Percentiles rank a stretch among this genome's conserved stretches.
These are phyloP conservation scores for Xyliphius kryptos DNA, from an alignment of 2,113 vertebrate genomes.

Conservation along the genomic window DNA sequence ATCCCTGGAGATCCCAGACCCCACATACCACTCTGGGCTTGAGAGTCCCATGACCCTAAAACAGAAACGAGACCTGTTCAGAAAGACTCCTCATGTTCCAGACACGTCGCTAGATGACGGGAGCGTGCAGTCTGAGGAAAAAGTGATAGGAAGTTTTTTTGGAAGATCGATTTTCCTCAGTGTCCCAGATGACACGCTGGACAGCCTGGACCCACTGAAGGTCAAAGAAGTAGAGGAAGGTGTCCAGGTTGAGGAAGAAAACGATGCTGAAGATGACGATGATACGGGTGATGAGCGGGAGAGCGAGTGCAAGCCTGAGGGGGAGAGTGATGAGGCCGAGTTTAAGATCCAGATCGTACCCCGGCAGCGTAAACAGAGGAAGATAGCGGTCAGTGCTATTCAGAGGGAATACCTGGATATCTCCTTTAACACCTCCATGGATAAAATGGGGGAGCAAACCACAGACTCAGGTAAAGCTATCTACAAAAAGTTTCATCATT, in stretches of 20 bases:
- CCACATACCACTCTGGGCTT: constrained; percentile 50
- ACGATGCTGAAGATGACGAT: constrained; percentile 72
- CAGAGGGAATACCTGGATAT: constrained; percentile 98
- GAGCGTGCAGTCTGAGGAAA: constrained; percentile 51
- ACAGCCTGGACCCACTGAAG: constrained; percentile 65
- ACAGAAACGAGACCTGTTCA: constrained; percentile 87
- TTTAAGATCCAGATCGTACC: constrained; percentile 98
- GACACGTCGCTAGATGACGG: constrained; percentile 80
- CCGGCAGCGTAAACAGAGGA: constrained; percentile 90
- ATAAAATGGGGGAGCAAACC: constrained; percentile 79
- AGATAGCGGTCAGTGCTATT: constrained; percentile 97
- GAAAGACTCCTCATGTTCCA: constrained; percentile 78
- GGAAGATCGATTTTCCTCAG: constrained; percentile 75
- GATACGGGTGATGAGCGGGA: constrained; percentile 78
- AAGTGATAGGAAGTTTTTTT: constrained; percentile 60
- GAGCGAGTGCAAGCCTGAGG: constrained; percentile 71
- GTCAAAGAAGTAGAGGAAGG: constrained; percentile 66
- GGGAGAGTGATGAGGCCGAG: constrained; percentile 81
- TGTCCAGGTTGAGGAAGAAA: constrained; percentile 71
- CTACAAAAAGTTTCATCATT: no score
- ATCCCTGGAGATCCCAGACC: constrained; percentile 59
- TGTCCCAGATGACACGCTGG: constrained; percentile 78
- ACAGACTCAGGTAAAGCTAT: constrained; percentile 82
- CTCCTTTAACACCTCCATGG: constrained; percentile 89
- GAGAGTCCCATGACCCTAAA: constrained; percentile 85